Base-by-base conservation (phyloP, 64 coral and sea anemone genomes). In the Dendrophyllia cribrosa region DNA sequence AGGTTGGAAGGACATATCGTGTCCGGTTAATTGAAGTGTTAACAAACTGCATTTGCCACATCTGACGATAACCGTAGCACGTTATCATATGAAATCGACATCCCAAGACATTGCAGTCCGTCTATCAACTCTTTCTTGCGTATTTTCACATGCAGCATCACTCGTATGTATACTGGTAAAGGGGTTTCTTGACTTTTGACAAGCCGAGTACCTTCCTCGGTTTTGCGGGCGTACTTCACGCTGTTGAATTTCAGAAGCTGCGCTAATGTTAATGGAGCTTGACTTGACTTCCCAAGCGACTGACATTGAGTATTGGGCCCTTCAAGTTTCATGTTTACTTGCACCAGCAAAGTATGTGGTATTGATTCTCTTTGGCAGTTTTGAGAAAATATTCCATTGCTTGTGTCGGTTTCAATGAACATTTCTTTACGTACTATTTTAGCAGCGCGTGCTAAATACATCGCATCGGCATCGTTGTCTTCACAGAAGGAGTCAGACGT, bases 61-160 rank as follows among this genome's bases (percentile, higher is more conserved):
- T 56, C 53, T 56, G 53, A 56, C 12, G 53, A 56, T 12, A 56
- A 6, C 7, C 53, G 7, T 56, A 56, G 61, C 66, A 87, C 34
- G 34, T 19, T 51, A 47, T 87, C 84, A 51, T 87, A 70, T 13
- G 84, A 87, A 70, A 87, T 87, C 20, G 43, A 87, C 66, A 50
- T 66, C 11, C 66, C 48, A 47, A 87, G 84, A 53, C 16, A 2
- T 52, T 70, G 84, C 3, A 87, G 20, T 50, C 84, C 47, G 24
- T 87, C 44, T 49, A 69, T 55, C 11, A 51, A 22, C 51, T 85
- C 82, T 48, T 25, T 60, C 45, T 71, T 88, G 6, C 86, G 45
- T 56, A 50, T 88, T 53, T 76, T 88, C 4, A 71, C 46, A 88
- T 88, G 86, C 17, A 88, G 21, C 56, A 52, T 79, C 66, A 24